A percentile compares a stretch with the other conserved stretches of the same genome.
Conservation (phyloP, 2,113 vertebrate genomes). For the Eurystomus gularis region DNA sequence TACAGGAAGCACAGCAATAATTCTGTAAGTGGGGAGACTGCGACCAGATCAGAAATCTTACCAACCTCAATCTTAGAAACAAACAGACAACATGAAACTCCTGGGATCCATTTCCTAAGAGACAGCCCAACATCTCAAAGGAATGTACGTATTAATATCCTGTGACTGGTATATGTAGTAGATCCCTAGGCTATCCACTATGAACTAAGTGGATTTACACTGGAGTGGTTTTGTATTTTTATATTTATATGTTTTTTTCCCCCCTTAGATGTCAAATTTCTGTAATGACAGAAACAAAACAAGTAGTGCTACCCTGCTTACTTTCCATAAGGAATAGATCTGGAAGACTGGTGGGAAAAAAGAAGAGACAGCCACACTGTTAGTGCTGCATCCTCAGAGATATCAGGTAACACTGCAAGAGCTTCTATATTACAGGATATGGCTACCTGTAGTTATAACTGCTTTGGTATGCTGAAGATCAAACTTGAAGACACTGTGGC, state of each 20-base stretch:
- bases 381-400: too few relatives aligned
- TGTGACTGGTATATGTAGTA: not conserved
- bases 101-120: not conserved
- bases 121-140: not conserved
- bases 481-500: not conserved
- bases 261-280: not conserved
- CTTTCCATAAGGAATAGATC: not conserved
- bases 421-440: not conserved
- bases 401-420: not conserved
- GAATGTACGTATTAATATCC: not conserved
- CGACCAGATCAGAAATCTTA: rapidly evolving
- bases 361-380: rapidly evolving
- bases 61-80: not conserved
- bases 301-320: not conserved
- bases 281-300: not conserved
- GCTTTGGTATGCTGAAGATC: not conserved
- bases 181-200: not conserved
- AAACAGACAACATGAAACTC: not conserved
- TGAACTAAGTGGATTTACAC: not conserved
- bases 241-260: not conserved
- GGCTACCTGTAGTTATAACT: not conserved
- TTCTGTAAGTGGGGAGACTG: not conserved
- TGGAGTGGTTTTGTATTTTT: not conserved
- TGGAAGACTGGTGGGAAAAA: not conserved
- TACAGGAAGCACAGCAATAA: not conserved